A percentile compares a stretch with the other conserved stretches of the same genome.
Conservation (phyloP, 2,113 vertebrate species). For the Chroicocephalus ridibundus region DNA sequence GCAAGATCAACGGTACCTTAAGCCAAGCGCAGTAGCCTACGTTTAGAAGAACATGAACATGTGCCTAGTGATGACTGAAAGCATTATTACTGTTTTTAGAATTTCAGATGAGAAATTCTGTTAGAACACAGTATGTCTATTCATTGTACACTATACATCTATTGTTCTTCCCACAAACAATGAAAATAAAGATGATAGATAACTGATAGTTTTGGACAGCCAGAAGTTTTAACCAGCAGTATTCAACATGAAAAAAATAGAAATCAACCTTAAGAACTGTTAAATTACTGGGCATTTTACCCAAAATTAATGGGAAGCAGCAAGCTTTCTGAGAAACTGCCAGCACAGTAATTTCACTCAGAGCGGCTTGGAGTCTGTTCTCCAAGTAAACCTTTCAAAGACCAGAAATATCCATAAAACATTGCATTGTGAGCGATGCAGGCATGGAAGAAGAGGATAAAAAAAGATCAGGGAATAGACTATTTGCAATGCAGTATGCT, state of each 20-base stretch:
- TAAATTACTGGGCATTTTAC: not conserved
- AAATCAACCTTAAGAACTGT: not conserved
- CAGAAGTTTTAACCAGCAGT: not conserved
- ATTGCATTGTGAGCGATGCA: rapidly evolving
- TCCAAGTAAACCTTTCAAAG: not conserved
- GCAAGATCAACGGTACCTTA: not conserved
- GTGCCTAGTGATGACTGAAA: not conserved
- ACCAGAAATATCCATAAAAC: not conserved
- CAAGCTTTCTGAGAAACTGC: not conserved
- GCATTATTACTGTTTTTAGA: not conserved
- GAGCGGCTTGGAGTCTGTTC: not conserved
- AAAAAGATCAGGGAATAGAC: not conserved
- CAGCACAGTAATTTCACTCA: not conserved
- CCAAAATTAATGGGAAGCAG: not conserved
- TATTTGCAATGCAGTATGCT: not conserved
- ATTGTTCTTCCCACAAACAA: not conserved
- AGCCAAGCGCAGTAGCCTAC: not conserved
- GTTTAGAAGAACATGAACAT: not conserved
- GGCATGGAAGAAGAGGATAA: not conserved
- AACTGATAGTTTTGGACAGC: not conserved
- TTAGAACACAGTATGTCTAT: not conserved
- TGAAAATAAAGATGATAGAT: not conserved
- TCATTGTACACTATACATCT: not conserved
- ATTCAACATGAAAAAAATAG: not conserved
- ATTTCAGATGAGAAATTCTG: not conserved